Conservation (phyloP, 2,113 vertebrate genomes). For the Holacanthus passer region DNA sequence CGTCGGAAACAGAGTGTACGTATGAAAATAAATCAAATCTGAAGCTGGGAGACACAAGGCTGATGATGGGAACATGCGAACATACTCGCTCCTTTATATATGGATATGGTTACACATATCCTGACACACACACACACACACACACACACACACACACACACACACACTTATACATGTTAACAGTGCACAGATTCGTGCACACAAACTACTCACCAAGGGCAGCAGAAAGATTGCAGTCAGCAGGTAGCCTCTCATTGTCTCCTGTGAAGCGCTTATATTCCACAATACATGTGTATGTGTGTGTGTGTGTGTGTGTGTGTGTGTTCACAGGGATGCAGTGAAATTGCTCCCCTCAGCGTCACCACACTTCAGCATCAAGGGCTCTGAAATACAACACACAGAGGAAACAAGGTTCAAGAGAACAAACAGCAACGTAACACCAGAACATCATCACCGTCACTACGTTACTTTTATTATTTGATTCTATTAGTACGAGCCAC, state of each 20-base stretch:
- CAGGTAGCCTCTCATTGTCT: constrained; percentile 78
- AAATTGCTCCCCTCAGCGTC: constrained; percentile 52
- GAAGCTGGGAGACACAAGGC: background rate
- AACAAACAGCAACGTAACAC: constrained; percentile 13
- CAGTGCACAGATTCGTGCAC: constrained; percentile 13
- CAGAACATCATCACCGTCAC: background rate
- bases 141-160: constrained; percentile 10
- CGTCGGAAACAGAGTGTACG: constrained; percentile 10
- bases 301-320: constrained; percentile 21
- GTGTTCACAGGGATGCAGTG: constrained; percentile 58
- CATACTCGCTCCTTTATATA: constrained; percentile 1
- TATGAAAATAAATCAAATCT: constrained; percentile 37
- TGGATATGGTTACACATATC: constrained; percentile 14
- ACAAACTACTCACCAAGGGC: constrained; percentile 76
- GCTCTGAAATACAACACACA: constrained; percentile 70
- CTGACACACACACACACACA: background rate
- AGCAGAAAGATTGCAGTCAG: constrained; percentile 77
- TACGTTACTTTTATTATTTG: background rate
- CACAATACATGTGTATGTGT: constrained; percentile 32
- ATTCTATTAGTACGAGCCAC: background rate
- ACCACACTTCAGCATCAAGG: constrained; percentile 63
- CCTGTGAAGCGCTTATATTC: constrained; percentile 38
- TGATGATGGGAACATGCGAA: background rate
- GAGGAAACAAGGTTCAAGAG: constrained; percentile 4
- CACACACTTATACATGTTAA: constrained; percentile 6